These are phyloP conservation scores for Limnodromus scolopaceus DNA, from an alignment of 2,797 vertebrate species.

Conservation along the genomic window DNA sequence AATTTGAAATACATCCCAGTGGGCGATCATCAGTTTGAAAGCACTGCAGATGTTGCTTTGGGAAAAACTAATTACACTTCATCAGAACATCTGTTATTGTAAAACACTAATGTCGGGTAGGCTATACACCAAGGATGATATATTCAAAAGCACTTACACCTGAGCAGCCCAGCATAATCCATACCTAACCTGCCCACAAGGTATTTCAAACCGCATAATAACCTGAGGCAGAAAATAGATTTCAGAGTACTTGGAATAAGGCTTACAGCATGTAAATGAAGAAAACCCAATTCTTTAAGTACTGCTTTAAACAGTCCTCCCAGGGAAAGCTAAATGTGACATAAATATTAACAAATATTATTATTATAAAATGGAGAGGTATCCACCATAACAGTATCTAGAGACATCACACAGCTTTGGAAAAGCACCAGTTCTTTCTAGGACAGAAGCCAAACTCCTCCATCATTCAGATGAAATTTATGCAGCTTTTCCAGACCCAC, in stretches of 20 bases:
- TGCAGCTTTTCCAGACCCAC: background rate
- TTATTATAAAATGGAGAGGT: background rate
- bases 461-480: background rate
- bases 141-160: background rate
- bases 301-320: background rate
- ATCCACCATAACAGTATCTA: background rate
- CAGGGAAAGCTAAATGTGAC: background rate
- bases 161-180: background rate
- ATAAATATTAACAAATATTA: conserved; percentile 14
- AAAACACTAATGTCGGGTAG: background rate
- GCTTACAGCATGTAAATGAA: background rate
- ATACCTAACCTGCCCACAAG: background rate
- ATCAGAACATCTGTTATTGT: background rate
- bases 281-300: background rate
- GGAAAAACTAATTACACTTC: background rate
- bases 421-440: conserved; percentile 3
- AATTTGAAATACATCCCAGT: background rate
- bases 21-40: background rate
- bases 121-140: background rate
- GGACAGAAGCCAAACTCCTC: conserved; percentile 14
- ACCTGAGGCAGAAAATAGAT: background rate
- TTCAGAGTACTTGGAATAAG: background rate
- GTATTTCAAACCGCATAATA: background rate
- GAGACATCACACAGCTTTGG: background rate
- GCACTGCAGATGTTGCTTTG: background rate